Percentiles rank a stretch among this genome's conserved stretches.
phyloP scores from a whole-genome alignment of 2,797 vertebrate genomes.

The Enteromius anoplus region DNA sequence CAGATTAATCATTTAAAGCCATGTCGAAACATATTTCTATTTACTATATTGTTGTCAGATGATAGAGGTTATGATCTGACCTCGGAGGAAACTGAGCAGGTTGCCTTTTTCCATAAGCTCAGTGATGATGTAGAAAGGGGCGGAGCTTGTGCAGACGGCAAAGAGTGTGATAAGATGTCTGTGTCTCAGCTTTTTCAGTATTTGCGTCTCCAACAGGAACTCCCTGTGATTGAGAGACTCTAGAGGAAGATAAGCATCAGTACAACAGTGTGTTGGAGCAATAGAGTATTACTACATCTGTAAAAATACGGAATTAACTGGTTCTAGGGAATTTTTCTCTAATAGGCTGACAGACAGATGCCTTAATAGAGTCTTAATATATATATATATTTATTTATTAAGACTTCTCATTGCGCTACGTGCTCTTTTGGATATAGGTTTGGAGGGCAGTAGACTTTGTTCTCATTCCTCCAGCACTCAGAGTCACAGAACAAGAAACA shows the following conservation, averaged over 20 bases:
- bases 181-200: constrained; percentile 71
- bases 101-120: constrained; percentile 75
- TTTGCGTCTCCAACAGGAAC: constrained; percentile 67
- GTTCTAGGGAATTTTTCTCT: not conserved
- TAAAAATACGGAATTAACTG: not conserved
- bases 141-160: constrained; percentile 62
- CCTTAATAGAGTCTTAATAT: not conserved
- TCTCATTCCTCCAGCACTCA: constrained; percentile 6
- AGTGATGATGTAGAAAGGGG: constrained; percentile 72
- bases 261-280: not conserved
- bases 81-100: constrained; percentile 67
- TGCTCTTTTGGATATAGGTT: not conserved
- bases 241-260: constrained; percentile 13
- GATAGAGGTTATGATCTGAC: constrained; percentile 53
- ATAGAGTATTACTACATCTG: not conserved
- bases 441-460: not conserved
- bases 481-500: constrained; percentile 30
- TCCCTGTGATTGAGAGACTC: constrained; percentile 64
- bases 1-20: not conserved
- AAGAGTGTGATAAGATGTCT: constrained; percentile 70
- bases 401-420: not conserved
- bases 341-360: not conserved
- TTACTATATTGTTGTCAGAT: not conserved
- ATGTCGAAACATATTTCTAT: not conserved
- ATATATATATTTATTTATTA: too few species aligned